These are phyloP conservation scores for Neocrepidodera transversa DNA, from an alignment of 2,888 invertebrate species.

Conservation along the genomic window DNA sequence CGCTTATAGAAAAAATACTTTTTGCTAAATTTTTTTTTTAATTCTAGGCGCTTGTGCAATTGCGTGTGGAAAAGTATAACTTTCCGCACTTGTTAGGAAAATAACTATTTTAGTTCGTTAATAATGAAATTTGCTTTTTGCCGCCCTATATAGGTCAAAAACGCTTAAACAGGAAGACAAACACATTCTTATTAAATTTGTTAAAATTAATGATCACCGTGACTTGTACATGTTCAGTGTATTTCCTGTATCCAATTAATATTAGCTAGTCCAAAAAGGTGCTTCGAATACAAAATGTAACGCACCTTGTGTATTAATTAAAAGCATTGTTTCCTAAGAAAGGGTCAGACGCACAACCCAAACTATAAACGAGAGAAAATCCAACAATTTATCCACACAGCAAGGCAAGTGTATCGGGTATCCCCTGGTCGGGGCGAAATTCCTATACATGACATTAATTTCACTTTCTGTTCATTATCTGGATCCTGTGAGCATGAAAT, in stretches of 20 bases:
- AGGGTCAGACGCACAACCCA: constrained; percentile 1
- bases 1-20: too few relatives aligned
- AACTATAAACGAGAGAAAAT: constrained; percentile 4
- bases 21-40: too few relatives aligned
- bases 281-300: neutral
- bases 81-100: too few relatives aligned
- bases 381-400: constrained; percentile 13
- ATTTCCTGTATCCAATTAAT: neutral
- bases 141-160: too few relatives aligned
- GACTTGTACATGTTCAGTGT: too few relatives aligned
- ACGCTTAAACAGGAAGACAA: too few relatives aligned
- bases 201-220: too few relatives aligned
- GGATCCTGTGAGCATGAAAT: constrained; percentile 29
- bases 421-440: constrained; percentile 20
- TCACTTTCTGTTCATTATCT: constrained; percentile 31
- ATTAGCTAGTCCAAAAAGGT: neutral
- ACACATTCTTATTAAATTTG: too few relatives aligned
- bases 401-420: constrained; percentile 15
- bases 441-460: constrained; percentile 30
- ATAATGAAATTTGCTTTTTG: too few relatives aligned
- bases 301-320: neutral
- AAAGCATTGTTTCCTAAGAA: constrained; percentile 6
- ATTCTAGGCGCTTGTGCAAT: too few relatives aligned
- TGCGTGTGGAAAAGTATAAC: too few relatives aligned
- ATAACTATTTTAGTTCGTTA: too few relatives aligned